Evolutionary conservation across 2,888 invertebrate genomes (phyloP).

Genomic region (Cheilosia pagana): DNA sequence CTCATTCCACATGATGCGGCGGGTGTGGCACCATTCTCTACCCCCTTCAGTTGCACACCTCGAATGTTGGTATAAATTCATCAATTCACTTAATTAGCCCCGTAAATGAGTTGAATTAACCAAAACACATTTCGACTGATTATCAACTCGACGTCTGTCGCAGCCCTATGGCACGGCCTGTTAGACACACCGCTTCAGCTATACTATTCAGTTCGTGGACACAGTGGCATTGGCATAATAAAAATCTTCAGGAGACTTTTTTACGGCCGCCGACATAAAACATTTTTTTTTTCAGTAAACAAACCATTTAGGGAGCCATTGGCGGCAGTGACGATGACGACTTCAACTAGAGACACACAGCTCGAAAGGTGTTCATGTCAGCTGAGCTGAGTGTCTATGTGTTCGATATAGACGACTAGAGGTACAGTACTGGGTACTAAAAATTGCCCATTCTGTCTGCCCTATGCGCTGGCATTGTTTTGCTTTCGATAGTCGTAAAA

Average conservation of each 20-base stretch:
- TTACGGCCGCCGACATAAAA: conserved; percentile 63
- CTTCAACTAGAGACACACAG: conserved; percentile 19
- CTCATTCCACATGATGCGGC: conserved; percentile 6
- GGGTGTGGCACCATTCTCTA: conserved; percentile 4
- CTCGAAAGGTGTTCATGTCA: conserved; percentile 64
- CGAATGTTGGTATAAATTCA: conserved; percentile 46
- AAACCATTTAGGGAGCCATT: conserved; percentile 67
- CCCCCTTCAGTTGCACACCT: background rate
- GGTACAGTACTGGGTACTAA: conserved; percentile 29
- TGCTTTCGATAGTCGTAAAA: conserved; percentile 69
- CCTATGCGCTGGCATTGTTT: conserved; percentile 60
- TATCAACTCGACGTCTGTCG: conserved; percentile 32
- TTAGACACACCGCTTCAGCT: conserved; percentile 6
- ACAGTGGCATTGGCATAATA: conserved; percentile 44
- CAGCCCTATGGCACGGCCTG: conserved; percentile 5
- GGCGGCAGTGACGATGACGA: conserved; percentile 36
- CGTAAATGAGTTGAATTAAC: conserved; percentile 66
- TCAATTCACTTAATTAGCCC: conserved; percentile 67
- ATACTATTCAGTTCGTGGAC: background rate
- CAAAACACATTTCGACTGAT: conserved; percentile 68
- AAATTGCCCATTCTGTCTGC: conserved; percentile 48
- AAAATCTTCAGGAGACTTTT: conserved; percentile 60
- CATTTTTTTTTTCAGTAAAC: conserved; percentile 68
- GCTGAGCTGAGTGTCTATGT: conserved; percentile 29
- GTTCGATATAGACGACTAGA: background rate